Conservation (phyloP, 2,113 vertebrate genomes). For the Corvus moneduloides region DNA sequence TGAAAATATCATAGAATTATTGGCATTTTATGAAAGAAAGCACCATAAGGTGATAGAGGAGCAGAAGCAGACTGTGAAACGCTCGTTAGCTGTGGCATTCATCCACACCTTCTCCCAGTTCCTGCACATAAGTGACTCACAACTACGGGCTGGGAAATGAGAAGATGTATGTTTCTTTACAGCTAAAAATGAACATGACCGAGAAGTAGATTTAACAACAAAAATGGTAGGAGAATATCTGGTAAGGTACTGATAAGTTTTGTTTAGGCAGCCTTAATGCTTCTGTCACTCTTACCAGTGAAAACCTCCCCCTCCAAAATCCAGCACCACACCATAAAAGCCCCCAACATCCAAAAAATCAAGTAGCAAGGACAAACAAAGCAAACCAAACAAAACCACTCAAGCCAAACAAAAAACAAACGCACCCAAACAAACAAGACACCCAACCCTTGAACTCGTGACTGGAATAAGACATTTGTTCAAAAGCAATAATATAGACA, state of each 20-base stretch:
- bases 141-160: not conserved
- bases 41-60: not conserved
- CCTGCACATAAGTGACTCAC: not conserved
- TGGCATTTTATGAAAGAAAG: not conserved
- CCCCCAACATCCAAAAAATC: not conserved
- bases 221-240: not conserved
- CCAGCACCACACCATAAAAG: not conserved
- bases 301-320: rapidly evolving
- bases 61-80: not conserved
- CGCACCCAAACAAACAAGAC: not conserved
- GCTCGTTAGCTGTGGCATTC: not conserved
- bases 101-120: not conserved
- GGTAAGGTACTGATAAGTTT: not conserved
- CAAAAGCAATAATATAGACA: not conserved
- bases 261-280: not conserved
- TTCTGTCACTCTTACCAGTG: not conserved
- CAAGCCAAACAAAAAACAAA: not conserved
- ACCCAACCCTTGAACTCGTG: not conserved
- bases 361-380: not conserved
- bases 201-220: not conserved
- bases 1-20: not conserved
- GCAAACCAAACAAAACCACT: not conserved
- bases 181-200: not conserved
- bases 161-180: not conserved
- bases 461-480: not conserved